These are phyloP conservation scores for Myotis davidii DNA, from an alignment of 2,113 vertebrate species.

Conservation along the genomic window DNA sequence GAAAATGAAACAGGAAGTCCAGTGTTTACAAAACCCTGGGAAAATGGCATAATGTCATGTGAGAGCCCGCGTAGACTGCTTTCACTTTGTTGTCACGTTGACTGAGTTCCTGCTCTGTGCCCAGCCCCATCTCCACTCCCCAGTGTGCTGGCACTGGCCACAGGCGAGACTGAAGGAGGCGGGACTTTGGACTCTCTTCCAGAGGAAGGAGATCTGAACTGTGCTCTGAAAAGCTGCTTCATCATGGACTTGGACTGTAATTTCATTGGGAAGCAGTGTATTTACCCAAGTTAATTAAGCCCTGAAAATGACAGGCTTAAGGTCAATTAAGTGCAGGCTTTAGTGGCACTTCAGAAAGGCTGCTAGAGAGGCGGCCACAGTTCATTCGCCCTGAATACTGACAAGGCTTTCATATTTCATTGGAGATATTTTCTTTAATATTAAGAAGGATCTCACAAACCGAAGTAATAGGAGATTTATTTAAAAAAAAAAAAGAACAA, in stretches of 20 bases:
- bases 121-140: too few relatives aligned
- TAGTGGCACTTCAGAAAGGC: background rate
- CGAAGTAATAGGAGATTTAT: background rate
- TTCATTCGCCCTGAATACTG: background rate
- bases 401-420: background rate
- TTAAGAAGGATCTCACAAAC: background rate
- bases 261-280: background rate
- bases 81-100: background rate
- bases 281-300: slow-evolving; percentile 25
- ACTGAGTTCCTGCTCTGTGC: background rate
- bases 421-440: background rate
- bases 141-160: fast-evolving
- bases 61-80: background rate
- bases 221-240: background rate
- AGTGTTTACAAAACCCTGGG: background rate
- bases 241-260: background rate
- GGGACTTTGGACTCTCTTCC: background rate
- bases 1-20: background rate
- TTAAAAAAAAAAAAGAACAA: background rate
- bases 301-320: background rate
- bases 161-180: background rate
- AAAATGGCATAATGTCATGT: background rate
- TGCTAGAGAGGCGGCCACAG: background rate
- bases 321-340: background rate
- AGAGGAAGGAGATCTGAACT: background rate